These are phyloP conservation scores for Girardinus metallicus DNA, from an alignment of 2,797 vertebrate genomes.

Conservation along the genomic window DNA sequence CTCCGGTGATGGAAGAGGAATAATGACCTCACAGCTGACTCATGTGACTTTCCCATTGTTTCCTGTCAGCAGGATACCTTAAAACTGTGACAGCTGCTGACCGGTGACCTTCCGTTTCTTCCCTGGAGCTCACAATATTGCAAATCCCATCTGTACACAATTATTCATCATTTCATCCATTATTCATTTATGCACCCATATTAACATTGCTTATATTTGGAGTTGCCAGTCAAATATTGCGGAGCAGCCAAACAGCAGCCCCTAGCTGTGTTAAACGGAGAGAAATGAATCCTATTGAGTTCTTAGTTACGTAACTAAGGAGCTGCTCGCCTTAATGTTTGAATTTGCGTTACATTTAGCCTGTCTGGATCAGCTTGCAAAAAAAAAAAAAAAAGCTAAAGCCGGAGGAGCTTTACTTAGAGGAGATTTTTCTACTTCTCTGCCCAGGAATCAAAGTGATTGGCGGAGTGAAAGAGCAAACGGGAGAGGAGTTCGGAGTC, in stretches of 20 bases:
- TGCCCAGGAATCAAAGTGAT: slow-evolving; percentile 91
- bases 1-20: slow-evolving; percentile 1
- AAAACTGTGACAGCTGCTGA: slow-evolving; percentile 6
- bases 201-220: slow-evolving; percentile 18
- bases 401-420: accelerated
- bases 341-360: background rate
- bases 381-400: too few species aligned
- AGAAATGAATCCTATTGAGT: background rate
- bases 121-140: slow-evolving; percentile 17
- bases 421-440: background rate
- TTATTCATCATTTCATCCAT: slow-evolving; percentile 9
- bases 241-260: background rate
- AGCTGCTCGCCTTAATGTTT: background rate
- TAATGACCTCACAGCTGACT: background rate
- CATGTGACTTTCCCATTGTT: background rate
- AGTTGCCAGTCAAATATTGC: background rate
- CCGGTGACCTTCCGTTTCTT: slow-evolving; percentile 11
- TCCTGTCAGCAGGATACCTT: slow-evolving; percentile 15
- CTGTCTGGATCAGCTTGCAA: background rate
- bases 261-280: background rate
- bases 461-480: slow-evolving; percentile 87
- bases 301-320: background rate
- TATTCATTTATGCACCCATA: slow-evolving; percentile 40
- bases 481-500: slow-evolving; percentile 90
- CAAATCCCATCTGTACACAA: slow-evolving; percentile 39